Percentiles rank a stretch among this genome's conserved stretches.
These are phyloP conservation scores for Xiphophorus maculatus DNA, from an alignment of 2,113 vertebrate species.

Conservation along the genomic window DNA sequence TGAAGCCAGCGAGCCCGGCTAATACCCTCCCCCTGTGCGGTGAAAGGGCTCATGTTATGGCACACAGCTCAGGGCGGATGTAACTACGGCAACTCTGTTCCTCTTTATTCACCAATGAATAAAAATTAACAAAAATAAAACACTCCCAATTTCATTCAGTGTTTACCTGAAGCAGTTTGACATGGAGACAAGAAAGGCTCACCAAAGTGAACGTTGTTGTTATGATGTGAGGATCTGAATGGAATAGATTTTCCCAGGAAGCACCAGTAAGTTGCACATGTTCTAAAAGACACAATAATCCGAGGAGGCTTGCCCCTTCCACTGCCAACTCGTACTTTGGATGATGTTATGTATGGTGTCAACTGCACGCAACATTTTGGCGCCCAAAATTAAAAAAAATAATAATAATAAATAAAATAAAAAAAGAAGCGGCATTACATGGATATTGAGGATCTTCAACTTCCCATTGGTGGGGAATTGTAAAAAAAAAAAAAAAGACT, in stretches of 20 bases:
- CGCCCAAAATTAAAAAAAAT: conserved; percentile 33
- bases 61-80: conserved; percentile 59
- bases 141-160: conserved; percentile 67
- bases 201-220: conserved; percentile 61
- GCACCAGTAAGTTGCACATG: conserved; percentile 34
- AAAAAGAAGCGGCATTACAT: conserved; percentile 68
- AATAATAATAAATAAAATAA: conserved; percentile 17
- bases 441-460: conserved; percentile 58
- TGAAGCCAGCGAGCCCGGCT: conserved; percentile 48
- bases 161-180: conserved; percentile 77
- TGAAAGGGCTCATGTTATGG: conserved; percentile 54
- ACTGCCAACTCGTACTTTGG: conserved; percentile 24
- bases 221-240: conserved; percentile 41
- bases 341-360: conserved; percentile 36
- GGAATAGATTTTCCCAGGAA: conserved; percentile 29
- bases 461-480: conserved; percentile 38
- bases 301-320: conserved; percentile 24
- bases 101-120: conserved; percentile 48
- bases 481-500: conserved; percentile 24
- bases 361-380: conserved; percentile 33
- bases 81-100: conserved; percentile 46
- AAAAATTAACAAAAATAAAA: conserved; percentile 26
- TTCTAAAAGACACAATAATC: conserved; percentile 33
- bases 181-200: conserved; percentile 57
- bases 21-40: conserved; percentile 32